Conservation (phyloP, 2,888 invertebrate genomes). For the Agrochola macilenta region DNA sequence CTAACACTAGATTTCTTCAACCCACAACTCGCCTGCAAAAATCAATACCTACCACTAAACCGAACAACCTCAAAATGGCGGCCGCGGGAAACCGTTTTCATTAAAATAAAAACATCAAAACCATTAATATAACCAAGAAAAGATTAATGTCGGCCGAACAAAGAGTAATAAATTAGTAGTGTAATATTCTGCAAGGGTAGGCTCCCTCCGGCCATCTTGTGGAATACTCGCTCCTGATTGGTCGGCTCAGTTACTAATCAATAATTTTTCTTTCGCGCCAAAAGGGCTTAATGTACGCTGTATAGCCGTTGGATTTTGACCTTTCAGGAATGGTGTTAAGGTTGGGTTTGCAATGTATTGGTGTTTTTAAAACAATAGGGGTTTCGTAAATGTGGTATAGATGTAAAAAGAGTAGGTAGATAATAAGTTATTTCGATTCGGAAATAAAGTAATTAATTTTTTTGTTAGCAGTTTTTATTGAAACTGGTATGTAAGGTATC, state of each 20-base stretch:
- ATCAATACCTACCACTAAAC: conserved; percentile 60
- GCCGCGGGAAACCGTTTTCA: conserved; percentile 76
- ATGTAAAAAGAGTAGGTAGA: conserved; percentile 22
- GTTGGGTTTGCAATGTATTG: not conserved
- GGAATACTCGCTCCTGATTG: conserved; percentile 78
- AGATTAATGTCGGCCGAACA: conserved; percentile 89
- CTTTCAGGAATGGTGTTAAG: conserved; percentile 1
- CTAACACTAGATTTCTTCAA: not conserved
- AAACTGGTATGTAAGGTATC: not conserved
- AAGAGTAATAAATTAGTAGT: conserved; percentile 89
- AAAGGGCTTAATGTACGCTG: conserved; percentile 62
- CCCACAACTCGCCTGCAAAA: conserved; percentile 1
- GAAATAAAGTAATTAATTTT: conserved; percentile 8
- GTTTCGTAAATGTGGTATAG: conserved; percentile 17
- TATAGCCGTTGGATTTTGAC: conserved; percentile 3
- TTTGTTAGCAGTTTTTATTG: not conserved
- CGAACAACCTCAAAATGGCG: conserved; percentile 81
- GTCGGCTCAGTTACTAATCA: conserved; percentile 83
- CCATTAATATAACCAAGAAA: conserved; percentile 89
- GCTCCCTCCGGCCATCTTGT: conserved; percentile 87
- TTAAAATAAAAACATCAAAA: conserved; percentile 88
- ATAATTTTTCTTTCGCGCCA: conserved; percentile 72
- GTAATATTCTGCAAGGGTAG: conserved; percentile 83
- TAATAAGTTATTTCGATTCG: conserved; percentile 2
- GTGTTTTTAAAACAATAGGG: conserved; percentile 45